phyloP scores from a whole-genome alignment of 2,113 vertebrate genomes.

The Empidonax traillii region DNA sequence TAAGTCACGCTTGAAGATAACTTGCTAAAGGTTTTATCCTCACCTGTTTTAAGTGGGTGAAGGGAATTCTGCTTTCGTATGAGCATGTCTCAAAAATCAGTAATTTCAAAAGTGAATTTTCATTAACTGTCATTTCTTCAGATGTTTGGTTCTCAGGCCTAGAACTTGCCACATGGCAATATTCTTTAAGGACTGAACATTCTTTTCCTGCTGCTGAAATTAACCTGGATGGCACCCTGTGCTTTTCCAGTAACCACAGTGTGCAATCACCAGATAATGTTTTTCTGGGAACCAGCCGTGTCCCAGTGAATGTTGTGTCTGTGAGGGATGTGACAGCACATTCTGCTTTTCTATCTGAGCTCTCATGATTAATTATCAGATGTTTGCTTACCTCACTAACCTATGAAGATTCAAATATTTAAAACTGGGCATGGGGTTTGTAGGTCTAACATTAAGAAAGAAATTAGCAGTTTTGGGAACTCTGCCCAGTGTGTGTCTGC shows the following conservation, averaged over 20 bases:
- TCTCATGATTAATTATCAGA: neutral
- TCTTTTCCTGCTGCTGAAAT: neutral
- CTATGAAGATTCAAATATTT: neutral
- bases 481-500: neutral
- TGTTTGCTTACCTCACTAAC: neutral
- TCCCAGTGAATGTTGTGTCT: fast-evolving
- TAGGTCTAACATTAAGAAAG: neutral
- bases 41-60: neutral
- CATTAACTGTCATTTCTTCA: neutral
- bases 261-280: fast-evolving
- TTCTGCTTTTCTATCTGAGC: neutral
- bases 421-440: neutral
- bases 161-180: neutral
- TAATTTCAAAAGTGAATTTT: neutral
- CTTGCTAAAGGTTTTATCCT: neutral
- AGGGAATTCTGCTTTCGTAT: neutral
- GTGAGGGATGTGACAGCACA: neutral
- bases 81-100: neutral
- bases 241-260: neutral
- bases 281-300: neutral
- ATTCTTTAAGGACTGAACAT: neutral
- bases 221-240: neutral
- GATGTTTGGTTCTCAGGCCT: neutral
- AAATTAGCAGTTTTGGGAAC: neutral
- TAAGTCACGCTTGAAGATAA: neutral